Base-by-base conservation (phyloP, 1,140 invertebrate genomes). In the Drosophila ohnishii region DNA sequence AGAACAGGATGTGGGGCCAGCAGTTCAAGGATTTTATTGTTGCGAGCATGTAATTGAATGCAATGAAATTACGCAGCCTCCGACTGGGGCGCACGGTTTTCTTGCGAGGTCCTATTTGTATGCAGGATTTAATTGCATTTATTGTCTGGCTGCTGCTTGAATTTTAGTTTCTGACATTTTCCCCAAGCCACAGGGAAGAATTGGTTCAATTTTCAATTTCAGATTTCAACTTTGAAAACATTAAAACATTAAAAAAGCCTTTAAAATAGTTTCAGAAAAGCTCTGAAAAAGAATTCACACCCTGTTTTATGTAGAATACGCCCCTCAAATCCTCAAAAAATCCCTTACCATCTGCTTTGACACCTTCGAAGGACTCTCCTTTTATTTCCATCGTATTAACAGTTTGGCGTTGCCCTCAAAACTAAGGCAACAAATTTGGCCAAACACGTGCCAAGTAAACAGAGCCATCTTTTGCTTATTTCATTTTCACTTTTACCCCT, bases 11-110 rank as follows among this genome's bases (percentile, higher is more conserved):
- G 63, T 47, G 47, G 32, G 34, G 67, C 45, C 59, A 55, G 74
- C 73, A 78, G 82, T 86, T 86, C 82, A 86, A 86, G 82, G 83
- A 86, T 87, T 86, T 87, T 73, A 79, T 86, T 87, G 75, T 86
- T 82, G 82, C 83, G 61, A 73, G 77, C 65, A 66, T 78, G 82
- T 82, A 86, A 86, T 86, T 87, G 83, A 86, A 86, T 87, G 66
- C 82, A 79, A 83, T 83, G 66, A 73, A 82, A 82, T 69, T 87
- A 69, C 82, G 50, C 66, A 73, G 75, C 30, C 28, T 48, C 58
- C 35, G 10, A 42, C 39, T 56, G 56, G 5, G 37, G 19, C 37
- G 34, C 19, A 25, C 11, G 8, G 37, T 19, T 44, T 64, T 22
- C 65, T 16, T 48, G 28, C 28, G 34, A 6, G 19, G 3, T 1